A percentile compares a stretch with the other conserved stretches of the same genome.
Evolutionary conservation across 2,113 vertebrate species (phyloP).

Genomic region (Paralichthys olivaceus): DNA sequence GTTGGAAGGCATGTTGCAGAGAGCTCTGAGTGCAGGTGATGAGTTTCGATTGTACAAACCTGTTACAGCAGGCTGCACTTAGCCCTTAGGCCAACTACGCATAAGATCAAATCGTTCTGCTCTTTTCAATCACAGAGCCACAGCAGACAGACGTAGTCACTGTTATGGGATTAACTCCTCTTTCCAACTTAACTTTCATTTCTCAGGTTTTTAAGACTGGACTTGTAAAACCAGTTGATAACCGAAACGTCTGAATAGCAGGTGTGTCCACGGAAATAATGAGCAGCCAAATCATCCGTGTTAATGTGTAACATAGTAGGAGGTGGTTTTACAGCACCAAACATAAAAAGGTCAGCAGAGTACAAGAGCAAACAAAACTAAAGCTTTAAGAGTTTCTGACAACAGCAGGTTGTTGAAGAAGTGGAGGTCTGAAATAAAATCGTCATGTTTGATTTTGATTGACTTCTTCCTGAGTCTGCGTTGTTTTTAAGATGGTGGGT

Average conservation of each 20-base stretch:
- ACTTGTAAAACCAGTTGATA: constrained; percentile 27
- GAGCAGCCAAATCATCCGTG: no score
- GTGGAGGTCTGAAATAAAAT: no score
- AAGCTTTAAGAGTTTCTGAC: background rate
- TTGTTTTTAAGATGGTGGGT: no score
- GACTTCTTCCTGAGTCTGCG: no score
- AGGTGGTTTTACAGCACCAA: background rate
- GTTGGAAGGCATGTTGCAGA: no score
- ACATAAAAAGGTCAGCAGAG: constrained; percentile 1
- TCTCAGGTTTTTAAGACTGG: constrained; percentile 28
- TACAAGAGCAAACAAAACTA: constrained; percentile 3
- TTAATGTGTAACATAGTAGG: no score
- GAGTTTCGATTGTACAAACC: constrained; percentile 36
- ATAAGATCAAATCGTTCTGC: constrained; percentile 33
- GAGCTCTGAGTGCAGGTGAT: constrained; percentile 25
- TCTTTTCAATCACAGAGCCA: constrained; percentile 27
- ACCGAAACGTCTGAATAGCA: background rate
- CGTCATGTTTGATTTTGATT: no score
- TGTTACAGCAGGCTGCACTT: constrained; percentile 32
- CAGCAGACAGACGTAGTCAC: background rate
- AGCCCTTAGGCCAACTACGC: constrained; percentile 21
- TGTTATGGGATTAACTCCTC: background rate
- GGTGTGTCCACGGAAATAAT: constrained; percentile 5
- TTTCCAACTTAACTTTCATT: constrained; percentile 44
- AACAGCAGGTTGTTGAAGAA: background rate